phyloP scores from a whole-genome alignment of 2,888 invertebrate species.

The Sinohyriopsis cumingii region DNA sequence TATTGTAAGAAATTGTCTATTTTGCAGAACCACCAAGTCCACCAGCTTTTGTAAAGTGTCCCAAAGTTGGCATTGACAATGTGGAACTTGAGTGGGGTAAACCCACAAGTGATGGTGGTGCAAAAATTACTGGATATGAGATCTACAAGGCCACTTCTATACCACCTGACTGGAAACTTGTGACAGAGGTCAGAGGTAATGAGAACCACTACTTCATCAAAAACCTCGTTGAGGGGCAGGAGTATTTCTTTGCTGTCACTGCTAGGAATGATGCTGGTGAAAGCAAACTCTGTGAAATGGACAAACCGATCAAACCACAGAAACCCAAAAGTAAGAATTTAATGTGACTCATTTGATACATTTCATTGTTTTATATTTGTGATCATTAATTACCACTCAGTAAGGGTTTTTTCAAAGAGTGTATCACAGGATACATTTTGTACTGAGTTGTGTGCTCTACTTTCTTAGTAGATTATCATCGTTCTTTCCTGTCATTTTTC shows the following conservation, averaged over 20 bases:
- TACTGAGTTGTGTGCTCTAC: no score
- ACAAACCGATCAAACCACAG: constrained; percentile 50
- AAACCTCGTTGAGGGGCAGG: constrained; percentile 51
- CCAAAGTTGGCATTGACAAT: constrained; percentile 44
- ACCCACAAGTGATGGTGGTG: constrained; percentile 66
- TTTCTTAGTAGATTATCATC: no score
- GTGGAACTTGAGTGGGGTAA: constrained; percentile 65
- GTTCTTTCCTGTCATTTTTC: no score
- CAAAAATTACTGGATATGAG: constrained; percentile 55
- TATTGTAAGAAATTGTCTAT: no score
- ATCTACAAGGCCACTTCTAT: constrained; percentile 39
- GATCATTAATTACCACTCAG: no score
- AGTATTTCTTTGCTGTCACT: constrained; percentile 88
- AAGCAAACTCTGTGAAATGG: constrained; percentile 47
- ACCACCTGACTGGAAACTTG: constrained; percentile 47
- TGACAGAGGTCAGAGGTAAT: constrained; percentile 48
- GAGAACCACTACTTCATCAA: constrained; percentile 48
- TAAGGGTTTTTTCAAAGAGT: no score
- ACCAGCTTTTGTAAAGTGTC: constrained; percentile 47
- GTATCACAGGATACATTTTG: no score
- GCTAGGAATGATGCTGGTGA: constrained; percentile 88
- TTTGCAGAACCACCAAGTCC: constrained; percentile 38
- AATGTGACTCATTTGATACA: not conserved
- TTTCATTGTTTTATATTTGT: not conserved
- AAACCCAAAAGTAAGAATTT: constrained; percentile 78